These are phyloP conservation scores for Esperia sulphurella DNA, from an alignment of 2,888 invertebrate species.

Conservation along the genomic window DNA sequence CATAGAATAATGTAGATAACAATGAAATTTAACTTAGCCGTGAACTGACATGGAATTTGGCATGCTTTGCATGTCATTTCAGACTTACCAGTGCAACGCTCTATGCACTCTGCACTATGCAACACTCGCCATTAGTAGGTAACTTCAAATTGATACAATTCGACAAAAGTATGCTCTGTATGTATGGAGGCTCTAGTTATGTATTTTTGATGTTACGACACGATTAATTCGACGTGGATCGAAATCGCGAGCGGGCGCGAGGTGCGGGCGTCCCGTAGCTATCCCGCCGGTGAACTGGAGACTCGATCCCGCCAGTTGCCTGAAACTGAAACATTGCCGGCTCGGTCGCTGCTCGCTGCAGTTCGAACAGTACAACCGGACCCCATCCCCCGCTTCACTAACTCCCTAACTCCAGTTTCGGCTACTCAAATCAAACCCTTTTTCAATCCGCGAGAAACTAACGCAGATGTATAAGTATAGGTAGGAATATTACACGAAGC, in stretches of 20 bases:
- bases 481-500: no score
- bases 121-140: background rate
- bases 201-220: background rate
- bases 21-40: slow-evolving; percentile 6
- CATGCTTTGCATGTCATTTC: slow-evolving; percentile 24
- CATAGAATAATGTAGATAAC: background rate
- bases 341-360: slow-evolving; percentile 5
- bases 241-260: slow-evolving; percentile 6
- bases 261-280: slow-evolving; percentile 37
- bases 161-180: background rate
- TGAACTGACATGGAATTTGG: background rate
- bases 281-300: slow-evolving; percentile 46
- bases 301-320: slow-evolving; percentile 9
- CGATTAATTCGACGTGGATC: background rate
- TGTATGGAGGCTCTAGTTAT: background rate
- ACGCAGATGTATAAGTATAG: background rate
- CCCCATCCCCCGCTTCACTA: slow-evolving; percentile 6
- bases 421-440: slow-evolving; percentile 7
- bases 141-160: background rate
- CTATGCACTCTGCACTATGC: slow-evolving; percentile 22
- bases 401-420: slow-evolving; percentile 6
- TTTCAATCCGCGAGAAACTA: background rate
- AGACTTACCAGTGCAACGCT: slow-evolving; percentile 40
- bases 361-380: background rate
- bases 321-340: slow-evolving; percentile 41